Evolutionary conservation across 2,113 vertebrate species (phyloP).

Genomic region (Triplophysa tibetana): DNA sequence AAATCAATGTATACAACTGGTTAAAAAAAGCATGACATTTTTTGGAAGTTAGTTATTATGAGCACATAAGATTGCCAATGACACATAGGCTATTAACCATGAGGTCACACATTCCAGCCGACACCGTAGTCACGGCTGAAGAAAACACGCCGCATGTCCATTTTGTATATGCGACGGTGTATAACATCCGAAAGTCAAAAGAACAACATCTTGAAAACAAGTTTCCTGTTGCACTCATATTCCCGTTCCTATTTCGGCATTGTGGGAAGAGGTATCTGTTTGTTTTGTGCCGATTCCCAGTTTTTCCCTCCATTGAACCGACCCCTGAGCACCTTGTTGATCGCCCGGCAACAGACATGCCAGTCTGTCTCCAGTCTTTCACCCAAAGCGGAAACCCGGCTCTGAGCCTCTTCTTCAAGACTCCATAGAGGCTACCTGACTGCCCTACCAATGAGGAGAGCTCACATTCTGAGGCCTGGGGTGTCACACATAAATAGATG

Average conservation of each 20-base stretch:
- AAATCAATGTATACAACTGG: too few relatives aligned
- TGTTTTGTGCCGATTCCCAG: slow-evolving; percentile 64
- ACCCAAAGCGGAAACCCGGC: slow-evolving; percentile 69
- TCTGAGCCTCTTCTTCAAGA: slow-evolving; percentile 69
- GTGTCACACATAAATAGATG: slow-evolving; percentile 71
- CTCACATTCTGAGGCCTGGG: slow-evolving; percentile 61
- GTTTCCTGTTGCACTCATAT: slow-evolving; percentile 28
- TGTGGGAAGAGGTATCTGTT: slow-evolving; percentile 62
- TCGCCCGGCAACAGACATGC: slow-evolving; percentile 76
- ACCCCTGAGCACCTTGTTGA: slow-evolving; percentile 70
- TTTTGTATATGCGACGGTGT: background rate
- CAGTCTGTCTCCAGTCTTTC: slow-evolving; percentile 73
- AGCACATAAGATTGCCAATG: background rate
- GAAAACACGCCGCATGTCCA: background rate
- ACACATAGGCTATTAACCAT: background rate
- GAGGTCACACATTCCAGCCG: background rate
- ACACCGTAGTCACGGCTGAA: background rate
- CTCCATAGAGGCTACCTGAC: slow-evolving; percentile 74
- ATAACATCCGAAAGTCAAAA: background rate
- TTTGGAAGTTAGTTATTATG: too few relatives aligned
- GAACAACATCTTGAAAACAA: background rate
- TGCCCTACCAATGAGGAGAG: slow-evolving; percentile 76
- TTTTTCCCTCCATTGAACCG: slow-evolving; percentile 62
- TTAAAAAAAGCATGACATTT: too few relatives aligned
- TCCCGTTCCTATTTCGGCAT: slow-evolving; percentile 22